Evolutionary conservation across 2,888 invertebrate genomes (phyloP), one percentile per base, ranked within the genome.

Genomic region (Eupelmus urozonus): DNA sequence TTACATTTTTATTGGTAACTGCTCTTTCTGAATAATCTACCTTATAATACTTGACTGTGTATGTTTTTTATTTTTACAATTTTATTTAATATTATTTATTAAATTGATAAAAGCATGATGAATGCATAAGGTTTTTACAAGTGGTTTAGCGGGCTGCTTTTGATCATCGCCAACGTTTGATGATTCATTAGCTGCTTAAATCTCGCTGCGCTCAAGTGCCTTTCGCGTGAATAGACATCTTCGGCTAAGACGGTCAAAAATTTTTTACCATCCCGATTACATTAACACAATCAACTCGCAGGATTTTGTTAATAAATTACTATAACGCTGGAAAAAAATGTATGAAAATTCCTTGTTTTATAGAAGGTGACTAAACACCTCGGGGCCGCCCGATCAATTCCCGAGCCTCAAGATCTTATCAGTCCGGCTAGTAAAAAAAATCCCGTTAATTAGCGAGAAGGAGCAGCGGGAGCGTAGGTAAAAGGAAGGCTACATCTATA

Each of bases 151-250:
- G 42, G 42, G 83, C 34, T 79, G 78, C 86, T 84, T 86, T 86
- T 85, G 85, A 86, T 85, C 86, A 86, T 84, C 82, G 79, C 71
- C 81, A 80, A 82, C 82, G 34, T 83, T 84, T 84, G 82, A 86
- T 87, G 86, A 87, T 86, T 87, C 86, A 86, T 86, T 85, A 82
- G 83, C 83, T 84, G 85, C 81, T 84, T 83, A 84, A 86, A 85
- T 79, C 34, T 34, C 9, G 80, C 80, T 60, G 29, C 53, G 51
- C 63, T 16, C 13, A 29, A 55, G n/a, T 65, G 27, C 27, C 42
- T 65, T 65, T 34, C 34, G 3, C 34, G 65, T 27, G 65, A 49
- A 45, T 49, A 27, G 49, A 7, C 42, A 45, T 65, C 49, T 23
- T 25, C n/a, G n/a, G n/a, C 27, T 1, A 57, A 57, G 29, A 27